Conservation (phyloP, 2,888 invertebrate species). For the Galerucella nymphaeae region DNA sequence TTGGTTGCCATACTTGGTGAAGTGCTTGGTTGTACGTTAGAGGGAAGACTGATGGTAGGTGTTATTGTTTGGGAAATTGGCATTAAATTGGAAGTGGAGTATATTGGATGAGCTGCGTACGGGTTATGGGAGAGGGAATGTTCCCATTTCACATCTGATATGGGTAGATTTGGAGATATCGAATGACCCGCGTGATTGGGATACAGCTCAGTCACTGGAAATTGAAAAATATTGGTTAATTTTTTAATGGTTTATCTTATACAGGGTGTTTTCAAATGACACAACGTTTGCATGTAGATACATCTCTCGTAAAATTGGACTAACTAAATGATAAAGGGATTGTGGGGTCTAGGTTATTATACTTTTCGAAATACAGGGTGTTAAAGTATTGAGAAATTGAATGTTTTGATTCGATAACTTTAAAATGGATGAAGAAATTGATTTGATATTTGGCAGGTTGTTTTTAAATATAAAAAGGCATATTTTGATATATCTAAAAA, state of each 20-base stretch:
- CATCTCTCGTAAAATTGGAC: no score
- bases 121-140: conserved; percentile 58
- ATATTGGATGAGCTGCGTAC: conserved; percentile 60
- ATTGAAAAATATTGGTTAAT: not conserved
- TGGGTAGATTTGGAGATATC: conserved; percentile 62
- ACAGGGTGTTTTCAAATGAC: no score
- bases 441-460: no score
- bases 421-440: no score
- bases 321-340: no score
- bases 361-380: no score
- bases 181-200: conserved; percentile 55
- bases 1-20: conserved; percentile 67
- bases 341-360: no score
- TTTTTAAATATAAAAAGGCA: no score
- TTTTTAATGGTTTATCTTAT: conserved; percentile 1
- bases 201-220: conserved; percentile 58
- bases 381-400: no score
- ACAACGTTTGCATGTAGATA: no score
- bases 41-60: conserved; percentile 24
- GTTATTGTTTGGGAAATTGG: conserved; percentile 63
- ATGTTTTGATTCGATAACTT: no score
- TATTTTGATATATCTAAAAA: no score
- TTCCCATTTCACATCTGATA: conserved; percentile 55
- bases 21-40: conserved; percentile 61
- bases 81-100: conserved; percentile 61